phyloP scores from a whole-genome alignment of 1,140 invertebrate genomes.

The Melitaea cinxia region DNA sequence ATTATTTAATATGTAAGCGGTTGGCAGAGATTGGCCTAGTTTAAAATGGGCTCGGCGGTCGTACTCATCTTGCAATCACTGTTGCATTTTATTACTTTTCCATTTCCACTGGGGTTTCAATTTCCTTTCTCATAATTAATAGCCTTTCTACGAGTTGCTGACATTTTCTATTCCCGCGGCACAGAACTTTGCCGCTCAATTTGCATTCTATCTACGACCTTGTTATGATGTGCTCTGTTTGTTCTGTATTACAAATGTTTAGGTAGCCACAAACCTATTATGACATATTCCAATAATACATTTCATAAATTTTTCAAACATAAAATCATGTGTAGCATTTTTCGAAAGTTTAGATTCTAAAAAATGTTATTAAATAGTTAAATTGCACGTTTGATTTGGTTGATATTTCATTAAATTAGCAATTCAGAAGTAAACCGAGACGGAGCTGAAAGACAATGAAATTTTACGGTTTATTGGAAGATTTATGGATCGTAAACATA shows the following conservation, averaged over 20 bases:
- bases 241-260: slow-evolving; percentile 36
- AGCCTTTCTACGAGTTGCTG: slow-evolving; percentile 71
- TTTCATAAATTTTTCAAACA: too few species aligned
- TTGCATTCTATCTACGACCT: slow-evolving; percentile 67
- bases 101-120: slow-evolving; percentile 79
- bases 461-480: slow-evolving; percentile 69
- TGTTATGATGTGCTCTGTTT: slow-evolving; percentile 49
- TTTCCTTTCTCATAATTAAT: slow-evolving; percentile 81
- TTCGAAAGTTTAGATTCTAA: too few species aligned
- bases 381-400: background rate
- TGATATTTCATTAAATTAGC: slow-evolving; percentile 21
- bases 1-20: slow-evolving; percentile 30
- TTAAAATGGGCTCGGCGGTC: slow-evolving; percentile 39
- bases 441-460: slow-evolving; percentile 52
- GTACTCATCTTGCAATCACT: slow-evolving; percentile 75
- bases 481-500: slow-evolving; percentile 70
- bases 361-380: too few species aligned
- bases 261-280: background rate
- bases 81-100: slow-evolving; percentile 80
- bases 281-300: background rate
- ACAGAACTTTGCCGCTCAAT: slow-evolving; percentile 72
- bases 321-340: too few species aligned
- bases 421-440: slow-evolving; percentile 17
- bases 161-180: slow-evolving; percentile 70
- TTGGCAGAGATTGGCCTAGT: slow-evolving; percentile 30